Evolutionary conservation across 2,888 invertebrate genomes (phyloP).

Genomic region (Erpobdella octoculata): DNA sequence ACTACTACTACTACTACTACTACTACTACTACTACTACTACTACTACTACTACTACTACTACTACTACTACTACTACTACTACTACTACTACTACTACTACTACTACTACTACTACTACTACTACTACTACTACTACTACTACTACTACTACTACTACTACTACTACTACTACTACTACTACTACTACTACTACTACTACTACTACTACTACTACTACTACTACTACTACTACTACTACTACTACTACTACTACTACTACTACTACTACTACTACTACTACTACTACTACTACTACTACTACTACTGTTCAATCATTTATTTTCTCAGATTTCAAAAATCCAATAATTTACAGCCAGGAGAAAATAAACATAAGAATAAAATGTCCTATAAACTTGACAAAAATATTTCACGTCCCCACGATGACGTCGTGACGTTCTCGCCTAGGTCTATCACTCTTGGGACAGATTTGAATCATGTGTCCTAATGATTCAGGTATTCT

Average conservation of each 20-base stretch:
- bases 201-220: conserved; percentile 1
- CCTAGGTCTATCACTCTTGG: too few species aligned
- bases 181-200: conserved; percentile 3
- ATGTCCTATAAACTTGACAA: too few species aligned
- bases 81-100: conserved; percentile 32
- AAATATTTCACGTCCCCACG: too few species aligned
- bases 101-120: conserved; percentile 33
- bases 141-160: conserved; percentile 32
- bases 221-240: conserved; percentile 1
- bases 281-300: conserved; percentile 1
- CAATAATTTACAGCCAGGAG: too few species aligned
- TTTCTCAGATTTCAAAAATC: too few species aligned
- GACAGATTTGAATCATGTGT: too few species aligned
- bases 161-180: conserved; percentile 27
- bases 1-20: conserved; percentile 29
- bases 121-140: conserved; percentile 33
- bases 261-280: conserved; percentile 1
- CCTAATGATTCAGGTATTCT: too few species aligned
- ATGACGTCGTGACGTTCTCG: too few species aligned
- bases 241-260: conserved; percentile 1
- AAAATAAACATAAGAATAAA: too few species aligned
- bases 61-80: conserved; percentile 33
- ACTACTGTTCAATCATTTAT: too few species aligned
- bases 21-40: conserved; percentile 34
- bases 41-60: conserved; percentile 34